These are phyloP conservation scores for Pipistrellus pygmaeus DNA, from an alignment of 2,797 vertebrate species.

Conservation along the genomic window DNA sequence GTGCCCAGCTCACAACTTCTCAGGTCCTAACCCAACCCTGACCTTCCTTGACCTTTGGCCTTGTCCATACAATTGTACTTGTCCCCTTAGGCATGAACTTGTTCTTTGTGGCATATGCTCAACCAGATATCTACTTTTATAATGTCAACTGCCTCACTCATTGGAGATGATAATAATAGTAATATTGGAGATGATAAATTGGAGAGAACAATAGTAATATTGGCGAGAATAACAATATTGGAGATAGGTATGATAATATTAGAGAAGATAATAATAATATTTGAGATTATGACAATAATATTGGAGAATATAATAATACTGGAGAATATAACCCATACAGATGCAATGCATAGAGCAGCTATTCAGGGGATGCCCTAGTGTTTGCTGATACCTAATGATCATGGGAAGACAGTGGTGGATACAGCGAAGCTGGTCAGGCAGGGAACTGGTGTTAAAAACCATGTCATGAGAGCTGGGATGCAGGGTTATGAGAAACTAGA, in stretches of 20 bases:
- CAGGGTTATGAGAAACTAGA: not conserved
- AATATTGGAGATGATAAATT: not conserved
- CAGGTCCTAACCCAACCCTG: not conserved
- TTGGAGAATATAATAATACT: not conserved
- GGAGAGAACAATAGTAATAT: not conserved
- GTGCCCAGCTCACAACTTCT: not conserved
- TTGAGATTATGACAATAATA: not conserved
- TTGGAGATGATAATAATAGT: not conserved
- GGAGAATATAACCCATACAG: not conserved
- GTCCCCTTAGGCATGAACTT: not conserved
- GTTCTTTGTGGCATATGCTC: not conserved
- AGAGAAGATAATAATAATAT: not conserved
- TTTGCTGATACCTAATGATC: not conserved
- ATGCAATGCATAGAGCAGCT: not conserved
- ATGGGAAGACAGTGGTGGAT: not conserved
- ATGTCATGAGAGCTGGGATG: not conserved
- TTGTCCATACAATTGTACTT: not conserved
- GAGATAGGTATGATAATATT: not conserved
- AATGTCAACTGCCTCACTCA: not conserved
- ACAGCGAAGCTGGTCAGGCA: not conserved
- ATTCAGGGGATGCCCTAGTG: not conserved
- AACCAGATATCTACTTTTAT: not conserved
- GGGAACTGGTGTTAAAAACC: not conserved
- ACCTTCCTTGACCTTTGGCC: conserved; percentile 10
- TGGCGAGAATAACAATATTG: not conserved